These are phyloP conservation scores for Spinus pinus DNA, from an alignment of 2,797 vertebrate species.

Conservation along the genomic window DNA sequence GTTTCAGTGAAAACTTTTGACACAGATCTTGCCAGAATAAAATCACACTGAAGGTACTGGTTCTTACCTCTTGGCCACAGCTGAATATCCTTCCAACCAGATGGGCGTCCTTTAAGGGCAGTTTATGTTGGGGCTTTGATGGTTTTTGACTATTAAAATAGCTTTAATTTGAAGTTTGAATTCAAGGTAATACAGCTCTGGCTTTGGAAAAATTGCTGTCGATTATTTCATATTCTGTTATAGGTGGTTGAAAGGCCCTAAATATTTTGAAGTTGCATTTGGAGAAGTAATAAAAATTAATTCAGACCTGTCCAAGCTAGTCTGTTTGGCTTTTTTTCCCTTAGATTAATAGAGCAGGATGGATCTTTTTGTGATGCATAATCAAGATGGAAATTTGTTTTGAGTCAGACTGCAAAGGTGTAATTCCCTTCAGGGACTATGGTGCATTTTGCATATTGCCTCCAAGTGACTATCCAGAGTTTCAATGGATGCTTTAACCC, in stretches of 20 bases:
- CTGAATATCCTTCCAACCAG: not conserved
- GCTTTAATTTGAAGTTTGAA: not conserved
- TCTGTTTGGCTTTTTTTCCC: fast-evolving
- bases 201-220: not conserved
- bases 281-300: not conserved
- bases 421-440: not conserved
- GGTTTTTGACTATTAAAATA: not conserved
- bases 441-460: not conserved
- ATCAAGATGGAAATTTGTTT: not conserved
- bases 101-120: not conserved
- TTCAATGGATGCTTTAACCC: not conserved
- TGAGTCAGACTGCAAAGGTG: not conserved
- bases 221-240: not conserved
- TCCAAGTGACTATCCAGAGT: not conserved
- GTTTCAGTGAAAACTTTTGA: not conserved
- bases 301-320: not conserved
- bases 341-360: not conserved
- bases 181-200: not conserved
- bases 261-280: not conserved
- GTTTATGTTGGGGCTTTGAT: not conserved
- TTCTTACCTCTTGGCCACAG: not conserved
- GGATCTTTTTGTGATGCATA: not conserved
- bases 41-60: not conserved
- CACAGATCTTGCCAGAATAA: not conserved
- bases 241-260: not conserved